These are phyloP conservation scores for Ephydatia muelleri DNA, from an alignment of 37 sponge, comb jelly and placozoan genomes.

Conservation along the genomic window DNA sequence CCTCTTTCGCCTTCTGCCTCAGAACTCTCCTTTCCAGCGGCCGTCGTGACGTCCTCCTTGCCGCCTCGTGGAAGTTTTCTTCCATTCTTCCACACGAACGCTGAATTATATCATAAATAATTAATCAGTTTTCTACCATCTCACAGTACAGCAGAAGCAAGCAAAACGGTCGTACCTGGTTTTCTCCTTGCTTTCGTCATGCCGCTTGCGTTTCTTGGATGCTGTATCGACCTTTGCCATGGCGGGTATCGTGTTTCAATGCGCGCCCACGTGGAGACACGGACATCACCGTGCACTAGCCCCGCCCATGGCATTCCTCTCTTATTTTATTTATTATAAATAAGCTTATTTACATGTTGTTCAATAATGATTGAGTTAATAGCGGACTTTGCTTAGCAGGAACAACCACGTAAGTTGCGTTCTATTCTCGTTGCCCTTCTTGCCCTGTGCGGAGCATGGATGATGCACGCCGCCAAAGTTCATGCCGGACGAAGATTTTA, in stretches of 20 bases:
- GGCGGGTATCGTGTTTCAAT: background rate
- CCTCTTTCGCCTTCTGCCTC: conserved; percentile 60
- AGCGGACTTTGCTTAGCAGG: background rate
- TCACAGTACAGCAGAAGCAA: background rate
- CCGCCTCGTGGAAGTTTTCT: conserved; percentile 83
- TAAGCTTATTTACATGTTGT: no score
- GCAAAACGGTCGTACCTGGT: background rate
- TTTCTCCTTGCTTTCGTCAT: background rate
- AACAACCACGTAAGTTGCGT: background rate
- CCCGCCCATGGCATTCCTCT: background rate
- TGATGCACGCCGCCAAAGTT: background rate
- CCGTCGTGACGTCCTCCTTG: conserved; percentile 44
- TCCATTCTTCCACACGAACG: background rate
- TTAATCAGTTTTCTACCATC: background rate
- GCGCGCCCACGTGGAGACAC: background rate
- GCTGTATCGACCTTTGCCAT: background rate
- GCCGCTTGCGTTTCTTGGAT: background rate
- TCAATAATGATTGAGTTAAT: background rate
- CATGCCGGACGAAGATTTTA: background rate
- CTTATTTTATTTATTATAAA: background rate
- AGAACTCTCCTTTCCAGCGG: conserved; percentile 71
- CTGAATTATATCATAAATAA: background rate
- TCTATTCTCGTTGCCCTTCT: background rate
- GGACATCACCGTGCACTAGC: background rate
- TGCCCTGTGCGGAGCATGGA: no score